Evolutionary conservation across 1,140 invertebrate genomes (phyloP).

Genomic region (Pemphigus obesinymphae): DNA sequence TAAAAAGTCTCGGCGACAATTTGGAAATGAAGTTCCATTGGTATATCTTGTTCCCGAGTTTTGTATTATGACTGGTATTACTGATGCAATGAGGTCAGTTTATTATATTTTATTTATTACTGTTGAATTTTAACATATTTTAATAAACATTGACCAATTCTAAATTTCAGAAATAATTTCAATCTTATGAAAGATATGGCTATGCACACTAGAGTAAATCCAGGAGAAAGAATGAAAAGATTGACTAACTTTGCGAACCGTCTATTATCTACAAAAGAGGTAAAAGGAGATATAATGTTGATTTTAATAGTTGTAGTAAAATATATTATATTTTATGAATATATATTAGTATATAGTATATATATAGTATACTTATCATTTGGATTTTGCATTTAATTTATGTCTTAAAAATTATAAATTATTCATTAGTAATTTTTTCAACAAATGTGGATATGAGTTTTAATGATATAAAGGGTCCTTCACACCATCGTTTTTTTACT

Average conservation of each 20-base stretch:
- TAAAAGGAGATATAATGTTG: too few species aligned
- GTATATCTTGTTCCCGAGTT: slow-evolving; percentile 77
- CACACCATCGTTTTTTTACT: too few species aligned
- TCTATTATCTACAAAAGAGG: slow-evolving; percentile 49
- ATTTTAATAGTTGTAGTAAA: too few species aligned
- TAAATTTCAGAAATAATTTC: slow-evolving; percentile 50
- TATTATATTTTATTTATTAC: neutral
- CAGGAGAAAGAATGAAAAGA: slow-evolving; percentile 58
- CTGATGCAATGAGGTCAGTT: slow-evolving; percentile 53
- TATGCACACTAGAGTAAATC: slow-evolving; percentile 61
- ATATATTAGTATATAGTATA: too few species aligned
- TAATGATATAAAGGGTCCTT: too few species aligned
- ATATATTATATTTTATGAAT: too few species aligned
- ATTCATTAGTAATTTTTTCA: too few species aligned
- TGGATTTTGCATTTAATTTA: too few species aligned
- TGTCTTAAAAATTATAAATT: too few species aligned
- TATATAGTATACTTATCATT: too few species aligned
- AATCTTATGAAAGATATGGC: slow-evolving; percentile 62
- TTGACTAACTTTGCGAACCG: slow-evolving; percentile 59
- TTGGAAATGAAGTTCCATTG: slow-evolving; percentile 55
- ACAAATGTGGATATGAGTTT: too few species aligned
- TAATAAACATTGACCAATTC: neutral
- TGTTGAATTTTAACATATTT: neutral
- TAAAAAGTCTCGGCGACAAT: slow-evolving; percentile 59
- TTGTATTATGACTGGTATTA: slow-evolving; percentile 70